phyloP scores from a whole-genome alignment of 2,113 vertebrate genomes.

The Glareola pratincola region DNA sequence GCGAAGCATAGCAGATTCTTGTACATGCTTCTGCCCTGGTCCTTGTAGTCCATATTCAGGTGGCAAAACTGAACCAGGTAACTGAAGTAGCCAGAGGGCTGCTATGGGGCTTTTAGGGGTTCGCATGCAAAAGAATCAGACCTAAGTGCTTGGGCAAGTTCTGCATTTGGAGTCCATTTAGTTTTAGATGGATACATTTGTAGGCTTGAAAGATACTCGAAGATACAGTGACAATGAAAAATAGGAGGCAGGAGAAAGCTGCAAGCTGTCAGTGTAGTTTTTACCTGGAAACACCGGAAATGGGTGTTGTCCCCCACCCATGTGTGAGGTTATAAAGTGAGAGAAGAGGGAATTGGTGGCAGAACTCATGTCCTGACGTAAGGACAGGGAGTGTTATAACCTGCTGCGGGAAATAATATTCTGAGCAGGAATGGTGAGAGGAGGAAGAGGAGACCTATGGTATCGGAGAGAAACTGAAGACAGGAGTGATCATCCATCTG shows the following conservation, averaged over 20 bases:
- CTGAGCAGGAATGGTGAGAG: background rate
- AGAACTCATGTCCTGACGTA: background rate
- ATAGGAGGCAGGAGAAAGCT: background rate
- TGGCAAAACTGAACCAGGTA: background rate
- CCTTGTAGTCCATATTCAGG: background rate
- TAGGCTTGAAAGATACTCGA: background rate
- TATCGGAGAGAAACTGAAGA: background rate
- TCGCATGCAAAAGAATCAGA: background rate
- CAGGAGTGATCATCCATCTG: background rate
- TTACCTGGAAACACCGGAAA: background rate
- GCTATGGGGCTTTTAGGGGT: background rate
- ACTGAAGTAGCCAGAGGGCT: background rate
- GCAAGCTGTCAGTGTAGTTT: background rate
- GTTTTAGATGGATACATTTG: background rate
- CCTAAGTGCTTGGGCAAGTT: background rate
- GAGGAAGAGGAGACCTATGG: background rate
- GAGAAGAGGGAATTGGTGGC: background rate
- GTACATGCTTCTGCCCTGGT: background rate
- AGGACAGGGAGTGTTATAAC: background rate
- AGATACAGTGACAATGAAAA: background rate
- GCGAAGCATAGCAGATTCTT: background rate
- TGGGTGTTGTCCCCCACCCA: background rate
- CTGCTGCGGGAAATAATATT: background rate
- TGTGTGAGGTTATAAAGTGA: background rate
- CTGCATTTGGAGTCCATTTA: fast-evolving